phyloP scores from a whole-genome alignment of 1,140 invertebrate species.

The Atopsyche davidsoni region DNA sequence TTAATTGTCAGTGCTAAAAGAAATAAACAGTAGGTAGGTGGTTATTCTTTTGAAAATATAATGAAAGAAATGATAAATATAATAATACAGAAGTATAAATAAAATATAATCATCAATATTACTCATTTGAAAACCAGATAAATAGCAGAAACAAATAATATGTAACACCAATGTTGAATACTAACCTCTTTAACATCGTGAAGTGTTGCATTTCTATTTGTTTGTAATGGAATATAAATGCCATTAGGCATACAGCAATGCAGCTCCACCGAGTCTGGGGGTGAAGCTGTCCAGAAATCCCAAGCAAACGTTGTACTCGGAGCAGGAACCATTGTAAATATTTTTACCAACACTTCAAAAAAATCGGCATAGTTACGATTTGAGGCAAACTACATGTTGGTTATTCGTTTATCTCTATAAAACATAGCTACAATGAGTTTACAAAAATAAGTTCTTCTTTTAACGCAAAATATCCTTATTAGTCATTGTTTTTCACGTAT shows the following conservation, averaged over 20 bases:
- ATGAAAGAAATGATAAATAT: too few relatives aligned
- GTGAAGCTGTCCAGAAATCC: conserved; percentile 57
- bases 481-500: conserved; percentile 22
- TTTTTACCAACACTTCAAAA: conserved; percentile 5
- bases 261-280: conserved; percentile 59
- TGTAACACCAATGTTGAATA: conserved; percentile 8
- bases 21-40: too few relatives aligned
- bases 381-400: not conserved
- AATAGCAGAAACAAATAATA: too few relatives aligned
- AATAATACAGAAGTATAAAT: too few relatives aligned
- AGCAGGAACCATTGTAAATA: conserved; percentile 56
- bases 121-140: too few relatives aligned
- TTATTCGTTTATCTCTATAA: conserved; percentile 8
- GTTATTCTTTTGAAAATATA: too few relatives aligned
- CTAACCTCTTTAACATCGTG: conserved; percentile 80
- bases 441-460: not conserved
- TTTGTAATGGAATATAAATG: conserved; percentile 63
- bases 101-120: too few relatives aligned
- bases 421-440: conserved; percentile 1
- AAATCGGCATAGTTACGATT: conserved; percentile 5
- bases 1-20: too few relatives aligned
- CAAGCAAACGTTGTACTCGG: conserved; percentile 54
- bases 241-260: conserved; percentile 84
- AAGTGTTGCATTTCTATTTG: conserved; percentile 65
- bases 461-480: conserved; percentile 13